These are phyloP conservation scores for Siniperca knerii DNA, from an alignment of 2,113 vertebrate species.

Conservation along the genomic window DNA sequence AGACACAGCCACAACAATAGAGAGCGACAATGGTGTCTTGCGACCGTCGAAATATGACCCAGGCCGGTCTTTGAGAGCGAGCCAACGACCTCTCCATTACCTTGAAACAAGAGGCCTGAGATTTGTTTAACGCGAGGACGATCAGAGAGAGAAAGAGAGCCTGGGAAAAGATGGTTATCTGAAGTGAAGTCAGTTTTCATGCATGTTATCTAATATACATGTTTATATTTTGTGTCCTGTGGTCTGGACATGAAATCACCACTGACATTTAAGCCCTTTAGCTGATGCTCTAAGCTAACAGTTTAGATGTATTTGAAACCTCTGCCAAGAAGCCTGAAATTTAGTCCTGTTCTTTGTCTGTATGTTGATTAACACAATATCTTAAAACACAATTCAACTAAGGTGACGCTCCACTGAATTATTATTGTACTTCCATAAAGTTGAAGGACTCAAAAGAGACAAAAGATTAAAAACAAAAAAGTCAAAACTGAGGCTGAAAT, in stretches of 20 bases:
- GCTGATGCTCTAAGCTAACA: not conserved
- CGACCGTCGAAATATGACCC: slow-evolving; percentile 45
- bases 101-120: slow-evolving; percentile 39
- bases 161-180: slow-evolving; percentile 48
- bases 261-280: not conserved
- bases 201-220: not conserved
- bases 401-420: not conserved
- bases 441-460: not conserved
- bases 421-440: not conserved
- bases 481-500: not conserved
- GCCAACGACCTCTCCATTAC: slow-evolving; percentile 48
- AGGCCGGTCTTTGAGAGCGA: not conserved
- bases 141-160: slow-evolving; percentile 2
- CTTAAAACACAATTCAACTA: not conserved
- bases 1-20: slow-evolving; percentile 19
- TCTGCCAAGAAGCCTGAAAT: not conserved
- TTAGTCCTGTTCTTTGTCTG: not conserved
- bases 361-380: not conserved
- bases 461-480: not conserved
- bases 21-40: slow-evolving; percentile 28
- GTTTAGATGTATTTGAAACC: not conserved
- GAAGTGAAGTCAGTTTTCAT: slow-evolving; percentile 3
- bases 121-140: slow-evolving; percentile 33
- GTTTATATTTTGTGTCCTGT: slow-evolving; percentile 13
- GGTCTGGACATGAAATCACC: slow-evolving; percentile 13